phyloP scores from a whole-genome alignment of 2,113 vertebrate genomes.

The Ceratotherium simum region DNA sequence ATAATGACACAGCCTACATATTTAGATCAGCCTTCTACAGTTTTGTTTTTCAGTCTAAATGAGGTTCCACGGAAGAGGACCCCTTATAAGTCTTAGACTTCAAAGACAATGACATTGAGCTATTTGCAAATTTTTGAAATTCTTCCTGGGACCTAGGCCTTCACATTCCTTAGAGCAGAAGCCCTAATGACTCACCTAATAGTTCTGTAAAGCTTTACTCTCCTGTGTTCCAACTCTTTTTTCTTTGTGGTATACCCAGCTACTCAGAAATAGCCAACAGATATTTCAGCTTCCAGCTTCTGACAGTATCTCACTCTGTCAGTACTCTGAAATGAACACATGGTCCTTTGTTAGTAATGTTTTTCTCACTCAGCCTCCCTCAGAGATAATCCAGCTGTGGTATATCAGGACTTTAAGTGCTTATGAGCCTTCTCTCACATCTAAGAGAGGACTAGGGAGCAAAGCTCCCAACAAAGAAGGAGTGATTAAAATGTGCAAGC shows the following conservation, averaged over 20 bases:
- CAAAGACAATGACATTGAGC: not conserved
- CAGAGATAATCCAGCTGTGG: not conserved
- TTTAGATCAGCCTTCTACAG: not conserved
- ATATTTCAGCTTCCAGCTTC: not conserved
- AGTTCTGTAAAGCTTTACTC: not conserved
- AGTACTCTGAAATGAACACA: not conserved
- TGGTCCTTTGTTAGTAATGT: not conserved
- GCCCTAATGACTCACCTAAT: not conserved
- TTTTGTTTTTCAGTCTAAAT: not conserved
- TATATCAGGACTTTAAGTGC: not conserved
- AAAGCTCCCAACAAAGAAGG: not conserved
- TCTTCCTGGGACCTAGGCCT: not conserved
- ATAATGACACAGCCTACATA: no score
- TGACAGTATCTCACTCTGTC: not conserved
- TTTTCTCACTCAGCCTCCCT: not conserved
- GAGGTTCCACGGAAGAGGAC: not conserved
- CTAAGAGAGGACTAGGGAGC: not conserved
- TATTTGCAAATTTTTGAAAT: not conserved
- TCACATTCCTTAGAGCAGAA: not conserved
- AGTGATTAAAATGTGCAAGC: not conserved
- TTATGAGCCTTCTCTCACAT: not conserved
- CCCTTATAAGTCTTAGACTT: not conserved
- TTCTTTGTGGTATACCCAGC: not conserved
- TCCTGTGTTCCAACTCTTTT: not conserved
- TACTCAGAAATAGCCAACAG: not conserved